phyloP scores from a whole-genome alignment of 2,888 invertebrate species.

The Psylliodes chrysocephalus region DNA sequence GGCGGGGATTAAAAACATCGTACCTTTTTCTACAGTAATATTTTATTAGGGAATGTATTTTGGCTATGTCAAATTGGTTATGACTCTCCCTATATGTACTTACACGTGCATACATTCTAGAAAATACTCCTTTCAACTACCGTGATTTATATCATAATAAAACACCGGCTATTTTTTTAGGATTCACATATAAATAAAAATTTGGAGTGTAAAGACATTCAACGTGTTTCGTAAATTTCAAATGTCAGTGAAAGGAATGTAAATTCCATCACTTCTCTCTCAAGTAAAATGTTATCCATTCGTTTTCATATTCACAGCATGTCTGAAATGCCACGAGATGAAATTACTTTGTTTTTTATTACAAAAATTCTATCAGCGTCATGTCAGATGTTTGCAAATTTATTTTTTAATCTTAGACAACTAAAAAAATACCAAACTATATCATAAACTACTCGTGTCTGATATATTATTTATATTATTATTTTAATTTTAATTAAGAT shows the following conservation, averaged over 20 bases:
- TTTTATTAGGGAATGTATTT: too few species aligned
- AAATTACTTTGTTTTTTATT: background rate
- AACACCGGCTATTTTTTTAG: too few species aligned
- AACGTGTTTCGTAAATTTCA: background rate
- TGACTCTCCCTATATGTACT: too few species aligned
- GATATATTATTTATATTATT: too few species aligned
- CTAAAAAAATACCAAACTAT: background rate
- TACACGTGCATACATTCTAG: too few species aligned
- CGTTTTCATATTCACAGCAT: background rate
- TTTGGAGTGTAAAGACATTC: background rate
- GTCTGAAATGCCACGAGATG: background rate
- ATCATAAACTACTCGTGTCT: too few species aligned
- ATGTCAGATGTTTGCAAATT: background rate
- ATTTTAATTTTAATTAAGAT: too few species aligned
- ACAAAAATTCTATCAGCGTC: background rate
- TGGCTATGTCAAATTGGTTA: too few species aligned
- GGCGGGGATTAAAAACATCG: too few species aligned
- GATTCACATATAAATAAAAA: background rate
- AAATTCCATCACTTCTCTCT: conserved; percentile 2
- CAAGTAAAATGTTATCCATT: background rate
- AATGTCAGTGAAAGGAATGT: background rate
- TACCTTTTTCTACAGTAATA: too few species aligned
- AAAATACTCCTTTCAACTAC: too few species aligned
- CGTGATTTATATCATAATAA: too few species aligned
- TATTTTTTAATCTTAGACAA: background rate